These are phyloP conservation scores for Chloroceryle aenea DNA, from an alignment of 2,113 vertebrate genomes.

Conservation along the genomic window DNA sequence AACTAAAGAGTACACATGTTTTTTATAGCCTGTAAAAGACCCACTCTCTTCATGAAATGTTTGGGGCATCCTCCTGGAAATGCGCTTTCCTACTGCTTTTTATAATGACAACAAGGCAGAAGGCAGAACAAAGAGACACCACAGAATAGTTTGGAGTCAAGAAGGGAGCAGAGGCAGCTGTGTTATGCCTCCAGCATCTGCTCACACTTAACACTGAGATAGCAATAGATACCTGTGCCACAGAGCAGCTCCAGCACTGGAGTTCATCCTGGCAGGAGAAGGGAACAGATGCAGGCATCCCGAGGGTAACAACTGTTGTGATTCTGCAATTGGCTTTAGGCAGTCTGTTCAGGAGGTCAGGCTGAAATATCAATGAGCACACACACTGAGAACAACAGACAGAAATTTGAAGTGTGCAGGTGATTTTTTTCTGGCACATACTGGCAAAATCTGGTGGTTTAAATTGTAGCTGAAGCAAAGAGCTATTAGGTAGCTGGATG, in stretches of 20 bases:
- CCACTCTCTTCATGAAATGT: background rate
- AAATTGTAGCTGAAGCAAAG: background rate
- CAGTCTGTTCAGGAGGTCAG: background rate
- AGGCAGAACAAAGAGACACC: background rate
- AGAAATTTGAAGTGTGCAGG: background rate
- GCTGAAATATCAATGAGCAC: background rate
- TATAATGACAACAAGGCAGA: background rate
- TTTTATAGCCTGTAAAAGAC: background rate
- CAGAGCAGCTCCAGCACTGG: background rate
- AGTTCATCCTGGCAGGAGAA: background rate
- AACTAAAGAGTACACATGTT: background rate
- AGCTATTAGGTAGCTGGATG: background rate
- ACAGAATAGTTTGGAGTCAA: background rate
- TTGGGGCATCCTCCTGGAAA: background rate
- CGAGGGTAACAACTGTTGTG: background rate
- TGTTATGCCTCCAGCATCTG: background rate
- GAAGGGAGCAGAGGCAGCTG: background rate
- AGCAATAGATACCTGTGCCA: background rate
- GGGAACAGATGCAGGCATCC: background rate
- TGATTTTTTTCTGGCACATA: background rate
- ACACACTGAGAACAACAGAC: background rate
- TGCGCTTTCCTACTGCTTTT: background rate
- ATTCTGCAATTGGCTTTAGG: background rate
- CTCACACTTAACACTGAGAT: background rate
- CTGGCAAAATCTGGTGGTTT: background rate